phyloP scores from a whole-genome alignment of 2,888 invertebrate species.

The Cabera pusaria region DNA sequence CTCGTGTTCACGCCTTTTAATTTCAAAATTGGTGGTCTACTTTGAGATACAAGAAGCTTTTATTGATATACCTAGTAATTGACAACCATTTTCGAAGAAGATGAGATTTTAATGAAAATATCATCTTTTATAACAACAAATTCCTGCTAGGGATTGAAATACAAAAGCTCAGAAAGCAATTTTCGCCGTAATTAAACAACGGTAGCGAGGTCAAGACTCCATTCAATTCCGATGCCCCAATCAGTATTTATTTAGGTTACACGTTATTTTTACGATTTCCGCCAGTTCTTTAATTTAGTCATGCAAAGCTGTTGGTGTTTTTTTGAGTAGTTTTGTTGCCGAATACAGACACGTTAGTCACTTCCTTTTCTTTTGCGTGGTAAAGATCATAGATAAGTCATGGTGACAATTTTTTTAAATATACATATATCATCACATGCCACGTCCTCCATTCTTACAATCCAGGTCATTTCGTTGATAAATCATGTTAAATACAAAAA shows the following conservation, averaged over 20 bases:
- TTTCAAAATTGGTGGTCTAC: slow-evolving; percentile 40
- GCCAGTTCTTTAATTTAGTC: slow-evolving; percentile 20
- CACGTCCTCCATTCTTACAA: too few species aligned
- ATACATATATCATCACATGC: too few species aligned
- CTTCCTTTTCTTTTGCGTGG: slow-evolving; percentile 25
- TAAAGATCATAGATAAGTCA: too few species aligned
- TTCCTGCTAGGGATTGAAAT: slow-evolving; percentile 3
- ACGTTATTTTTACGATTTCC: slow-evolving; percentile 28
- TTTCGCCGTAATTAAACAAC: slow-evolving; percentile 7
- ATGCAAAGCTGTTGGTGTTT: slow-evolving; percentile 28
- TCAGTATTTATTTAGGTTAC: slow-evolving; percentile 26
- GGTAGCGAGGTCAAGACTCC: slow-evolving; percentile 9
- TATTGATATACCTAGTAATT: slow-evolving; percentile 4
- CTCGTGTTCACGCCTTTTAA: slow-evolving; percentile 35
- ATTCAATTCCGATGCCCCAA: slow-evolving; percentile 10
- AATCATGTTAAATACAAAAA: too few species aligned
- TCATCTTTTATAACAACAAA: slow-evolving; percentile 4
- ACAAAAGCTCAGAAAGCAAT: slow-evolving; percentile 1
- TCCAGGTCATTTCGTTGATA: too few species aligned
- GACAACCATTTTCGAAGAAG: slow-evolving; percentile 3
- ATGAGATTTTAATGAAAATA: slow-evolving; percentile 9
- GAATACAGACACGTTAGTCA: slow-evolving; percentile 23
- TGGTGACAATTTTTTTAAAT: too few species aligned
- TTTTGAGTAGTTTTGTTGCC: slow-evolving; percentile 19
- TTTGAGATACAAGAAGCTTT: slow-evolving; percentile 25